Conservation (phyloP, 2,797 vertebrate genomes). For the Heteromormyrus szaboi region DNA sequence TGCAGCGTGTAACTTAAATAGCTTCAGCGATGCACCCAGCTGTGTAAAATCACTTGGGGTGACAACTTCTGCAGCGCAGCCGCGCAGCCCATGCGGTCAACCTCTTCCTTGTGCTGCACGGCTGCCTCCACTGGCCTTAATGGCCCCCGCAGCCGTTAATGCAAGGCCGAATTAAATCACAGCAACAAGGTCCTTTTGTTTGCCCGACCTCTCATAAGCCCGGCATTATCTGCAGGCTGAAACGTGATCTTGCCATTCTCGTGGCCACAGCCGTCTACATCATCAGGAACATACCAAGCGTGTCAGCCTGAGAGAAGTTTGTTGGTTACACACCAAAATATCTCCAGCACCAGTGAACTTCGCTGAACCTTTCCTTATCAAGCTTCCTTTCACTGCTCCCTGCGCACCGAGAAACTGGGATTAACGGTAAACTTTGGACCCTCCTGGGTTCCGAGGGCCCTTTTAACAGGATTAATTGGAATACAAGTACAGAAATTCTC, state of each 20-base stretch:
- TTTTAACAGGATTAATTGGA: conserved; percentile 9
- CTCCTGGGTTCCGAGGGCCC: neutral
- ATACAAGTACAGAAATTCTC: conserved; percentile 6
- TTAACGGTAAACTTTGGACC: neutral
- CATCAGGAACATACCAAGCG: neutral
- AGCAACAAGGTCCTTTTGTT: conserved; percentile 24
- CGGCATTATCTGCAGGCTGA: conserved; percentile 9
- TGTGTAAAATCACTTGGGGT: neutral
- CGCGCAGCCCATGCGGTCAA: neutral
- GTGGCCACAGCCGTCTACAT: neutral
- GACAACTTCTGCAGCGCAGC: neutral
- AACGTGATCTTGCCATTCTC: neutral
- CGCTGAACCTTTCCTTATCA: neutral
- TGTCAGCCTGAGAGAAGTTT: neutral
- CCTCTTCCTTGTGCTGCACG: neutral
- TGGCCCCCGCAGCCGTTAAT: neutral
- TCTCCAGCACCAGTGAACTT: neutral
- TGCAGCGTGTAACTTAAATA: neutral
- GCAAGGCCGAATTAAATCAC: neutral
- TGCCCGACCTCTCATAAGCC: neutral
- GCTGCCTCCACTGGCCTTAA: too few relatives aligned
- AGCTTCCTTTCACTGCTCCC: neutral
- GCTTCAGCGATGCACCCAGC: neutral
- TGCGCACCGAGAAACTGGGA: neutral
- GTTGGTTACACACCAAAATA: neutral